Conservation (phyloP, 2,113 vertebrate species). For the Dunckerocampus dactyliophorus region DNA sequence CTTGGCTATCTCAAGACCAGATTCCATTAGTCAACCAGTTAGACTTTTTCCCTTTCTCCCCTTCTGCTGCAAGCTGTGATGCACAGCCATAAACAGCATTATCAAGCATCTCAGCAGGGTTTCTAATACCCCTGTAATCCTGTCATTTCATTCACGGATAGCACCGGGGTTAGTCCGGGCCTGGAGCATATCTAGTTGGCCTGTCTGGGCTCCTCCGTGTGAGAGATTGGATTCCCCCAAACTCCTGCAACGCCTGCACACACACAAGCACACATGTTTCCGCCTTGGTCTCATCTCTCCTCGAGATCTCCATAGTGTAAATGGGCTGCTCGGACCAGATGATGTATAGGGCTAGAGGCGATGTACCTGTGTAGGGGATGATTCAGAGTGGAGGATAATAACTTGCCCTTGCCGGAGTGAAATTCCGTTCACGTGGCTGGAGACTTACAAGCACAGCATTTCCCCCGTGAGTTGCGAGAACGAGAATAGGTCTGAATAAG, state of each 20-base stretch:
- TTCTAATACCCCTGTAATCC: conserved; percentile 74
- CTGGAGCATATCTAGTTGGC: conserved; percentile 57
- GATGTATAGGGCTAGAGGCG: conserved; percentile 44
- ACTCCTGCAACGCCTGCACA: conserved; percentile 29
- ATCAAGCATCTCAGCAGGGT: conserved; percentile 74
- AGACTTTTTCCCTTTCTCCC: conserved; percentile 44
- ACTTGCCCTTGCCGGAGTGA: conserved; percentile 31
- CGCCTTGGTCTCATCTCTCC: conserved; percentile 22
- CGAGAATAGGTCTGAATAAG: conserved; percentile 3
- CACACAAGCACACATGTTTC: conserved; percentile 6
- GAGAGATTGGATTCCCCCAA: conserved; percentile 70
- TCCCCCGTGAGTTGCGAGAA: conserved; percentile 23
- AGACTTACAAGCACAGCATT: conserved; percentile 38
- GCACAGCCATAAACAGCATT: conserved; percentile 62
- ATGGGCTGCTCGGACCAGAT: conserved; percentile 39
- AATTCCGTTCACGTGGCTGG: conserved; percentile 37
- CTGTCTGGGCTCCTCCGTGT: conserved; percentile 69
- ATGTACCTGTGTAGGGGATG: conserved; percentile 23
- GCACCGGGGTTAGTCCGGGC: conserved; percentile 59
- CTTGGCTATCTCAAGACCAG: conserved; percentile 43
- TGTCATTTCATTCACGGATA: conserved; percentile 75
- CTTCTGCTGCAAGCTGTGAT: conserved; percentile 32
- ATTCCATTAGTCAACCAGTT: conserved; percentile 73
- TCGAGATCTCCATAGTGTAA: conserved; percentile 43
- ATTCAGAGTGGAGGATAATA: conserved; percentile 37